These are phyloP conservation scores for Littorina saxatilis DNA, from an alignment of 1,140 invertebrate species.

Conservation along the genomic window DNA sequence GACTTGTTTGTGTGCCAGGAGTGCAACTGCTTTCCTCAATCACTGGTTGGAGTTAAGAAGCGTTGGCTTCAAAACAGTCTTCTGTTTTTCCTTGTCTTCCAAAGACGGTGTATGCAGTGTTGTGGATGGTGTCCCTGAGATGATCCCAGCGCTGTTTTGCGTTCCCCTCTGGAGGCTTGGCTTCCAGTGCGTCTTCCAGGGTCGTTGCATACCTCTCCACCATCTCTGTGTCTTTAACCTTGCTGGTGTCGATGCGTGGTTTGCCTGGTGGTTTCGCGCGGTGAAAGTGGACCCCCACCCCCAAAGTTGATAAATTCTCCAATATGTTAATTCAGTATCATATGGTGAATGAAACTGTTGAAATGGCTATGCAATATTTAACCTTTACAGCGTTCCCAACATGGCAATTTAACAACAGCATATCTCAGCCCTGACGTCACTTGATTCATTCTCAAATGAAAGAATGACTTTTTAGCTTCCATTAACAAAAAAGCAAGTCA, in stretches of 20 bases:
- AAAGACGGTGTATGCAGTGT: not conserved
- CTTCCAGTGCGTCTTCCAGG: not conserved
- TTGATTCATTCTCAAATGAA: no score
- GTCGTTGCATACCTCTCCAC: not conserved
- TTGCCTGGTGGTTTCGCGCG: slow-evolving; percentile 24
- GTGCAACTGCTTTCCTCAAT: not conserved
- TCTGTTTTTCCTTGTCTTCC: no score
- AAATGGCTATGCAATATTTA: no score
- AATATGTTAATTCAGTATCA: no score
- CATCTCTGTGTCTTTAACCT: not conserved
- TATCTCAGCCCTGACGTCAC: no score
- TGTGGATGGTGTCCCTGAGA: not conserved
- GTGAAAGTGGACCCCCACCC: no score
- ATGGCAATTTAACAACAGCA: no score
- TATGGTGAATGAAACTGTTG: no score
- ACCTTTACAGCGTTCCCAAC: no score
- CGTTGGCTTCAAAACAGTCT: not conserved
- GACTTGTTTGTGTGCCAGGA: slow-evolving; percentile 1
- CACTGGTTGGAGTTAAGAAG: not conserved
- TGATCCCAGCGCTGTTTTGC: not conserved
- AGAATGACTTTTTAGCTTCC: no score
- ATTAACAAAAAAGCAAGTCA: no score
- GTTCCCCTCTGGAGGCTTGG: not conserved
- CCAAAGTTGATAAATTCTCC: no score
- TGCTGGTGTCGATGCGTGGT: slow-evolving; percentile 37